These are phyloP conservation scores for Carlito syrichta DNA, from an alignment of 2,113 vertebrate genomes.

Conservation along the genomic window DNA sequence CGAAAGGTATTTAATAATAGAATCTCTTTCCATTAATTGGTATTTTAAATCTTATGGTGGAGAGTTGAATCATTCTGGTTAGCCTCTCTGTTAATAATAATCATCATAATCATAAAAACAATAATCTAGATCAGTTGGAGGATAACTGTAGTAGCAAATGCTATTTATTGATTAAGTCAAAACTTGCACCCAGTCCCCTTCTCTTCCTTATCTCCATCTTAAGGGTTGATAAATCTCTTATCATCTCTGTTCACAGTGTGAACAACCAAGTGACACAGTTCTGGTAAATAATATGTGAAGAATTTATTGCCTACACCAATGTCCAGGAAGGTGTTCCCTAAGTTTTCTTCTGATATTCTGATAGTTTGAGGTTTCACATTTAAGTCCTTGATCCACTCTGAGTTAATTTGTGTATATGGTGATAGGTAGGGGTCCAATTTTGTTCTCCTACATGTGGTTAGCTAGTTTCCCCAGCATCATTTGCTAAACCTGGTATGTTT, in stretches of 20 bases:
- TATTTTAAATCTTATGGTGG: not conserved
- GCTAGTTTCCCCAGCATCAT: no score
- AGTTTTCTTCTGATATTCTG: no score
- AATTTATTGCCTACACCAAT: no score
- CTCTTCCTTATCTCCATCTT: not conserved
- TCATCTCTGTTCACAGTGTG: not conserved
- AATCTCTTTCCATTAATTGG: not conserved
- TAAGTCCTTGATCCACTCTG: no score
- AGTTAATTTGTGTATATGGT: no score
- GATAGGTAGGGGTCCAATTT: no score
- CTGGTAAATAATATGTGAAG: not conserved
- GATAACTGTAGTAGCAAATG: not conserved
- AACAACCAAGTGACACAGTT: not conserved
- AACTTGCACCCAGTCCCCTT: not conserved
- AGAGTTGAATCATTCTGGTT: not conserved
- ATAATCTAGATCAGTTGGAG: not conserved
- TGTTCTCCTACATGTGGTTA: no score
- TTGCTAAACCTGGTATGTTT: no score
- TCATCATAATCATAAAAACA: not conserved
- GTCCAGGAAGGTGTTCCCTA: no score
- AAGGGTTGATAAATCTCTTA: not conserved
- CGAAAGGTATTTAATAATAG: not conserved
- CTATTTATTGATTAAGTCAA: not conserved
- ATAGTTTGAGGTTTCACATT: no score
- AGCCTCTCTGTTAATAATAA: not conserved